Evolutionary conservation across 2,888 invertebrate genomes (phyloP), one percentile per base, ranked within the genome.

Genomic region (Muscina levida): DNA sequence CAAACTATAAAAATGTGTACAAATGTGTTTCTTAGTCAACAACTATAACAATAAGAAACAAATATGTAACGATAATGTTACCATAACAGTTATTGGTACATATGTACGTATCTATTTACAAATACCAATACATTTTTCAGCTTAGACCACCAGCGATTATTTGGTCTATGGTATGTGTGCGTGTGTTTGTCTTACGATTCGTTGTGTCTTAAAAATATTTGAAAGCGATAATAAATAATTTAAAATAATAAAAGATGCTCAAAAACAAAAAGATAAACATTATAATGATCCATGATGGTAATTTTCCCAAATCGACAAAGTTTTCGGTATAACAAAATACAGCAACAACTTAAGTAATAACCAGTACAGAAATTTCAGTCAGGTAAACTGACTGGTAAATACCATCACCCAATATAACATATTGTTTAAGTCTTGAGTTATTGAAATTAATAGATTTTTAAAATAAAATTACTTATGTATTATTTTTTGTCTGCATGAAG

Each of bases 201-300:
- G 53, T 8, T 24, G 24, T 13, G 53, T 53, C 53, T 53, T 22
- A 24, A 24, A 13, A n/a, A 22, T 24, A 22, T 53, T 53, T 24
- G 24, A 53, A 24, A 53, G 10, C 53, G 53, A 53, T 53, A 53
- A 53, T 53, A 53, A 53, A 22, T 22, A 53, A 53, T 53, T 53
- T 53, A 53, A 53, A 53, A 53, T 24, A 53, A 53, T 53, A 53
- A 53, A 53, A 53, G 53, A 22, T 53, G 53, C 5, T 53, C 13
- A 53, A 53, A n/a, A 53, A 24, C 53, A 53, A 53, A 53, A 24
- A 22, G 53, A 44, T 3, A 8, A 31, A 31, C 3, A 53, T 22
- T 22, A 53, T 53, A 48, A 48, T 48, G 48, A 48, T n/a, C 48
- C 19, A 48, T 48, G 46, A 46, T 46, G 17, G 17, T 1, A n/a